Conservation (phyloP, 2,113 vertebrate genomes). For the Tyrannus savana region DNA sequence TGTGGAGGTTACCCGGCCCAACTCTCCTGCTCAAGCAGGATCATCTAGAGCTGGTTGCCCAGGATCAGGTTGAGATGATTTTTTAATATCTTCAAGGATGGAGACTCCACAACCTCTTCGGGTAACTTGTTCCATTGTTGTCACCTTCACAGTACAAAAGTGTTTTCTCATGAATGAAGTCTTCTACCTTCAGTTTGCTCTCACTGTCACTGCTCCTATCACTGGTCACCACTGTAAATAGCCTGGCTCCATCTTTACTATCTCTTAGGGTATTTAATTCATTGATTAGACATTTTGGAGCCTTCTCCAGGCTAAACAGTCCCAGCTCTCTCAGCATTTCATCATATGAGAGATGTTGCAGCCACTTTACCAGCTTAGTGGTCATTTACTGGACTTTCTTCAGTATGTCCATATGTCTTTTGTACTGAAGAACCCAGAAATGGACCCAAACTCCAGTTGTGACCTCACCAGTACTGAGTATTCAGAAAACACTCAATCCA, state of each 20-base stretch:
- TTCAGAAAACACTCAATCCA: fast-evolving
- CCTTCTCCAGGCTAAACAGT: neutral
- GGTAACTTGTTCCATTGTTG: neutral
- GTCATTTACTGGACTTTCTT: neutral
- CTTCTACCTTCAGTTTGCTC: neutral
- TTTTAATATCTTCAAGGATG: neutral
- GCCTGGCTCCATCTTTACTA: neutral
- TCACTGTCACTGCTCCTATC: neutral
- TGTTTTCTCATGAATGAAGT: neutral
- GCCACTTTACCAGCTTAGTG: neutral
- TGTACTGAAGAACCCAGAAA: neutral
- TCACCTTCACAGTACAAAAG: neutral
- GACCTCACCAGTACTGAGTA: neutral
- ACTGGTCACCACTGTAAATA: neutral
- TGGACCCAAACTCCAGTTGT: neutral
- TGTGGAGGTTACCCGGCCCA: neutral
- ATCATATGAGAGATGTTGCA: neutral
- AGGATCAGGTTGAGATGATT: neutral
- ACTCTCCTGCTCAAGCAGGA: neutral
- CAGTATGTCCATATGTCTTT: neutral
- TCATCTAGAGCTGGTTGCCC: neutral
- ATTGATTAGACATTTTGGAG: neutral
- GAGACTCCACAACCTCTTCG: neutral
- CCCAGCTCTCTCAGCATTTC: neutral
- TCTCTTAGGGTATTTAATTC: neutral